These are phyloP conservation scores for Megalops cyprinoides DNA, from an alignment of 2,797 vertebrate species.

Conservation along the genomic window DNA sequence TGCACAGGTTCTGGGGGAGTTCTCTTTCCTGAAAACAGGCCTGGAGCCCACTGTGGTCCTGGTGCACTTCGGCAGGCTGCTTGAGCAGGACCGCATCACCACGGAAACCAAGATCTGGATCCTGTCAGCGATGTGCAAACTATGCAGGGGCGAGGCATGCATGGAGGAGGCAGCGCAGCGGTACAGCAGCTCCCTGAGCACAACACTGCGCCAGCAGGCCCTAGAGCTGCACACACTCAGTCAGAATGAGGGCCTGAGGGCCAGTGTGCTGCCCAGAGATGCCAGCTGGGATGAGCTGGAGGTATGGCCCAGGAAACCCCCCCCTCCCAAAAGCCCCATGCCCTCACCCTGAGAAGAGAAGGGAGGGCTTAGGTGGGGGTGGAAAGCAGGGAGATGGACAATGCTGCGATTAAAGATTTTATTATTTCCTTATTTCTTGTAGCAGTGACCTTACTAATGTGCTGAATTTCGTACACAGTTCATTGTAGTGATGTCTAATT, in stretches of 20 bases:
- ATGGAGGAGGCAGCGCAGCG: conserved; percentile 72
- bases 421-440: neutral
- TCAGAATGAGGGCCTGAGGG: conserved; percentile 76
- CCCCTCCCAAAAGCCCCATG: too few species aligned
- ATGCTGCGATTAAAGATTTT: neutral
- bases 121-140: conserved; percentile 86
- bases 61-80: conserved; percentile 74
- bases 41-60: conserved; percentile 73
- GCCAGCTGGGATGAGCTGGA: conserved; percentile 72
- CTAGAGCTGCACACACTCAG: conserved; percentile 86
- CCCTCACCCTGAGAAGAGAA: too few species aligned
- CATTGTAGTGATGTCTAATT: too few species aligned
- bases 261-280: conserved; percentile 72
- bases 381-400: neutral
- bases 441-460: neutral
- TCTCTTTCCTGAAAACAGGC: conserved; percentile 77
- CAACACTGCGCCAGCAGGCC: conserved; percentile 84
- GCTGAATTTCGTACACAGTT: neutral
- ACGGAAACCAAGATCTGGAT: conserved; percentile 90
- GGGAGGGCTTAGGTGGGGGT: neutral
- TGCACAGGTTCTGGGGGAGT: conserved; percentile 90
- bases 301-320: conserved; percentile 68
- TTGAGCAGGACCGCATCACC: conserved; percentile 75
- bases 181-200: conserved; percentile 82
- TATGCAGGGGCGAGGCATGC: conserved; percentile 64